These are phyloP conservation scores for Schizotus pectinicornis DNA, from an alignment of 2,888 invertebrate species.

Conservation along the genomic window DNA sequence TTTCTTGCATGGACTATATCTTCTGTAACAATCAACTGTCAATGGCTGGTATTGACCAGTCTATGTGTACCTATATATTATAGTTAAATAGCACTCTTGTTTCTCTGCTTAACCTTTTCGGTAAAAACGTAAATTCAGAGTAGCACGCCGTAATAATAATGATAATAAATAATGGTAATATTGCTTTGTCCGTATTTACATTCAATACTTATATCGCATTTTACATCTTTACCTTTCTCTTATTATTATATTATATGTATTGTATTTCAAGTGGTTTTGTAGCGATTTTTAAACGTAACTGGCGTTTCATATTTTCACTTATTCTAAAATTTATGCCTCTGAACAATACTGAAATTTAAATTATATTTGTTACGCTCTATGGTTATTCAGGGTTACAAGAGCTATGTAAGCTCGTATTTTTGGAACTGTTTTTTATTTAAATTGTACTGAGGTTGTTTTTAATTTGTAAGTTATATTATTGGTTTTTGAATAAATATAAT, in stretches of 20 bases:
- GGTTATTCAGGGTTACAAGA: conserved; percentile 65
- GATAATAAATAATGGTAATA: conserved; percentile 9
- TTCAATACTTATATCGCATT: conserved; percentile 39
- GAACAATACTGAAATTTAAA: conserved; percentile 24
- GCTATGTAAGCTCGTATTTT: conserved; percentile 60
- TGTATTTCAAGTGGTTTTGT: conserved; percentile 48
- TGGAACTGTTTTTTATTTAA: conserved; percentile 60
- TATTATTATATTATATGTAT: conserved; percentile 47
- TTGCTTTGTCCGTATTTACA: conserved; percentile 35
- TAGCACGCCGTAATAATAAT: conserved; percentile 17
- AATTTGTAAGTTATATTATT: conserved; percentile 59
- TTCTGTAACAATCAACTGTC: conserved; percentile 53
- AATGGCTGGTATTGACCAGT: conserved; percentile 26
- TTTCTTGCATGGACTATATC: conserved; percentile 43
- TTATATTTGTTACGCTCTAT: conserved; percentile 39
- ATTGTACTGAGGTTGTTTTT: conserved; percentile 60
- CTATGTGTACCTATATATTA: conserved; percentile 47
- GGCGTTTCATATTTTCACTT: conserved; percentile 30
- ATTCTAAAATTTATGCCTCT: conserved; percentile 48
- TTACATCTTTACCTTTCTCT: conserved; percentile 40
- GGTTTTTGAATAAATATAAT: conserved; percentile 59
- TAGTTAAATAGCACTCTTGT: conserved; percentile 53
- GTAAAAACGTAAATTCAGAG: conserved; percentile 26
- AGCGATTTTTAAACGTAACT: conserved; percentile 31
- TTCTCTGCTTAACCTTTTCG: conserved; percentile 57